Percentiles rank a stretch among this genome's conserved stretches.
phyloP scores from a whole-genome alignment of 2,888 invertebrate species.

The Steromphala cineraria region DNA sequence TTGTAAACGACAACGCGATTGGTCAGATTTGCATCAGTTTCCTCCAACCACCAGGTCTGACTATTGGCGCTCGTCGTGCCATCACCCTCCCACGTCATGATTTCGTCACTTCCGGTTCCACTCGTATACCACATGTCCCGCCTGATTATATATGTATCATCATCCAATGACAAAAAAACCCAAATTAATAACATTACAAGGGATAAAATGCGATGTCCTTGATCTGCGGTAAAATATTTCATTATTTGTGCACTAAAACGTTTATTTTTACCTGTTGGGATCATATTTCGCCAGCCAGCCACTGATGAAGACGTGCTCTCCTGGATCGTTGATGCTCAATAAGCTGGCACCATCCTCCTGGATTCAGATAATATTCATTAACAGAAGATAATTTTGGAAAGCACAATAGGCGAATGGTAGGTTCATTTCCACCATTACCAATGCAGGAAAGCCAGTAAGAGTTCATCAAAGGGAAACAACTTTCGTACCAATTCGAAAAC shows the following conservation, averaged over 20 bases:
- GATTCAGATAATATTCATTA: not conserved
- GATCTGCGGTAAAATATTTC: too few relatives aligned
- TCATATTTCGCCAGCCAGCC: slow-evolving; percentile 45
- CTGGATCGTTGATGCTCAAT: slow-evolving; percentile 36
- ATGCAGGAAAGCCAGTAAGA: too few relatives aligned
- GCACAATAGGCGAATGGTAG: not conserved
- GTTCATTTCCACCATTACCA: not conserved
- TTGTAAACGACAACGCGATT: slow-evolving; percentile 76
- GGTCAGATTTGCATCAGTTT: slow-evolving; percentile 43
- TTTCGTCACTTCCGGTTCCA: slow-evolving; percentile 15
- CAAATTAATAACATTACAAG: not conserved
- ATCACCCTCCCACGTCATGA: slow-evolving; percentile 81
- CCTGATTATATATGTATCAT: not conserved
- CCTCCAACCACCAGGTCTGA: slow-evolving; percentile 57
- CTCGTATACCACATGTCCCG: slow-evolving; percentile 26
- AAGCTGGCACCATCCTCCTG: slow-evolving; percentile 45
- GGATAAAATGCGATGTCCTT: too few relatives aligned
- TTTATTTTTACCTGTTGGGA: slow-evolving; percentile 12
- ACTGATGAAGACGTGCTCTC: slow-evolving; percentile 45
- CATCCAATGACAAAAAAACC: too few relatives aligned
- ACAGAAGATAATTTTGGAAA: not conserved
- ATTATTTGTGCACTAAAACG: not conserved
- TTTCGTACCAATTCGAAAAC: too few relatives aligned
- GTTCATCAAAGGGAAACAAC: too few relatives aligned
- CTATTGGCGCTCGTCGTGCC: slow-evolving; percentile 77